phyloP scores from a whole-genome alignment of 2,888 invertebrate genomes.

The Drosophila recens region DNA sequence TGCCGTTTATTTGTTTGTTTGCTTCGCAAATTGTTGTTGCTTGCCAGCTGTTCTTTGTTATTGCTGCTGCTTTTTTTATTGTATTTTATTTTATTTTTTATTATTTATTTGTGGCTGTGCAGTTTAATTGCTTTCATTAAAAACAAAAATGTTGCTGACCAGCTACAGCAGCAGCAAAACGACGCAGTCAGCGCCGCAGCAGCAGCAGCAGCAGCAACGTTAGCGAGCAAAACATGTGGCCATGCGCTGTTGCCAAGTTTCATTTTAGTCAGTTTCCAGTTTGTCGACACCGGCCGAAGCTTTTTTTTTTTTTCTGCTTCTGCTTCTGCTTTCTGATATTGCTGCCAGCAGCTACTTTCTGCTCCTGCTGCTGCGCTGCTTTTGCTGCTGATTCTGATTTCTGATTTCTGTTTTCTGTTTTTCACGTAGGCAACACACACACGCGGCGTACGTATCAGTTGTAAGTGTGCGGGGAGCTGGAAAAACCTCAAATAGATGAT shows the following conservation, averaged over 20 bases:
- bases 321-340: slow-evolving; percentile 27
- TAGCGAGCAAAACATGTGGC: slow-evolving; percentile 67
- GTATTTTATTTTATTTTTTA: background rate
- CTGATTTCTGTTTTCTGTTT: slow-evolving; percentile 50
- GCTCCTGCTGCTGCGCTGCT: slow-evolving; percentile 19
- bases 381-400: slow-evolving; percentile 40
- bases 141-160: slow-evolving; percentile 48
- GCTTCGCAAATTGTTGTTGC: slow-evolving; percentile 24
- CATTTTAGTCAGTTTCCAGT: slow-evolving; percentile 45
- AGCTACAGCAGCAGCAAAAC: slow-evolving; percentile 16
- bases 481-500: slow-evolving; percentile 44
- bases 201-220: slow-evolving; percentile 14
- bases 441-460: slow-evolving; percentile 3
- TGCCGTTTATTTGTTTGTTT: slow-evolving; percentile 13
- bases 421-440: slow-evolving; percentile 47
- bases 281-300: slow-evolving; percentile 53
- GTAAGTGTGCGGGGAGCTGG: slow-evolving; percentile 23
- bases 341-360: slow-evolving; percentile 22
- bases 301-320: slow-evolving; percentile 30
- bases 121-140: slow-evolving; percentile 76
- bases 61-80: slow-evolving; percentile 35
- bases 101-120: slow-evolving; percentile 72
- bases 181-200: slow-evolving; percentile 1
- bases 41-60: slow-evolving; percentile 57
- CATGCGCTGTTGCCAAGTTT: slow-evolving; percentile 59